Evolutionary conservation across 2,888 invertebrate species (phyloP).

Genomic region (Diploptera punctata): DNA sequence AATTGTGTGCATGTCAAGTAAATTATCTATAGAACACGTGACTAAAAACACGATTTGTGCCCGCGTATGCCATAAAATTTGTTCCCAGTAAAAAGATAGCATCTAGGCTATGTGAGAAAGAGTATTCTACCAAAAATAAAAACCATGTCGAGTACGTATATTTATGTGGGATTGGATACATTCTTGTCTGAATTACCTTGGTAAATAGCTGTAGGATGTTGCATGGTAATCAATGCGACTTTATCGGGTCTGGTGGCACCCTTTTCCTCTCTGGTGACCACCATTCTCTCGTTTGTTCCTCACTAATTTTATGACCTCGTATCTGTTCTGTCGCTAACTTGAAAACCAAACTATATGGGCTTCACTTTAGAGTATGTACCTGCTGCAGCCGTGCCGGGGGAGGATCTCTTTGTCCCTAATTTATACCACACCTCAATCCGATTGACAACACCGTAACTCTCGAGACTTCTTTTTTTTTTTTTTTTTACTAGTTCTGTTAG

Average conservation of each 20-base stretch:
- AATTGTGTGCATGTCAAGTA: too few relatives aligned
- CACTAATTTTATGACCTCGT: conserved; percentile 24
- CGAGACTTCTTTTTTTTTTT: background rate
- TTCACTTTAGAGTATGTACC: background rate
- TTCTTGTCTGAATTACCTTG: conserved; percentile 15
- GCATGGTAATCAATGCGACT: conserved; percentile 12
- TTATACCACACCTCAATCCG: conserved; percentile 38
- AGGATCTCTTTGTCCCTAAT: conserved; percentile 8
- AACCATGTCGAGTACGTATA: background rate
- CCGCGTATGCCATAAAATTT: background rate
- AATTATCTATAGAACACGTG: background rate
- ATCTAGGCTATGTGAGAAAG: background rate
- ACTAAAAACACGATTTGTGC: background rate
- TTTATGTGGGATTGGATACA: conserved; percentile 13
- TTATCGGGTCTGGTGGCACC: background rate
- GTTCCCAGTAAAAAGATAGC: background rate
- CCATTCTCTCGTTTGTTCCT: conserved; percentile 25
- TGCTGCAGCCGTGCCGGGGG: background rate
- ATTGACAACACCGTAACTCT: conserved; percentile 37
- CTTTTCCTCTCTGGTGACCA: background rate
- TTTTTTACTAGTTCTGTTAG: background rate
- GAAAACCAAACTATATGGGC: conserved; percentile 16
- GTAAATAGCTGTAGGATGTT: conserved; percentile 10
- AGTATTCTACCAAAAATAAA: background rate
- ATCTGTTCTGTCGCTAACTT: conserved; percentile 21